These are phyloP conservation scores for Synergus itoensis DNA, from an alignment of 2,888 invertebrate genomes.

Conservation along the genomic window DNA sequence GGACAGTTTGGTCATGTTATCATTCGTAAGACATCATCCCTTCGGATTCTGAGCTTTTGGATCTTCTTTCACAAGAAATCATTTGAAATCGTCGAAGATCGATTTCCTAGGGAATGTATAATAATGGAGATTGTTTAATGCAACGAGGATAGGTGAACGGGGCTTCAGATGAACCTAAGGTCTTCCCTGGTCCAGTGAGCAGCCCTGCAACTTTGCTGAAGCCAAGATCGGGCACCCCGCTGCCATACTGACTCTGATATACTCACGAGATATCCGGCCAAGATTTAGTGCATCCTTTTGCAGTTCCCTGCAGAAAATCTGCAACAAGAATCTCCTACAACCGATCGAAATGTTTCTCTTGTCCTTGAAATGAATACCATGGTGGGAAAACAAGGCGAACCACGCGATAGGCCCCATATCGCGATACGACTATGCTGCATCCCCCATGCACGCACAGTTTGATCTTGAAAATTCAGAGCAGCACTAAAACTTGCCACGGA, in stretches of 20 bases:
- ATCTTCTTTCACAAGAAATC: neutral
- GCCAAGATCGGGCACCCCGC: constrained; percentile 72
- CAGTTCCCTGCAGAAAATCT: constrained; percentile 72
- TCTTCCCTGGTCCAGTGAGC: neutral
- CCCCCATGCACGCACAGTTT: constrained; percentile 48
- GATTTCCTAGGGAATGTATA: neutral
- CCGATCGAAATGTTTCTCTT: constrained; percentile 75
- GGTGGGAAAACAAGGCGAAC: constrained; percentile 69
- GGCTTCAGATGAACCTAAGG: neutral
- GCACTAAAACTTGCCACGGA: neutral
- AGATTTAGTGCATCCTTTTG: constrained; percentile 76
- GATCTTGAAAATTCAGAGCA: neutral
- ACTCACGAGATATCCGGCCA: constrained; percentile 74
- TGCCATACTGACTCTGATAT: constrained; percentile 77
- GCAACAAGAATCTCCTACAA: constrained; percentile 74
- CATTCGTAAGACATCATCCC: neutral
- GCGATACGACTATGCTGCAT: constrained; percentile 55
- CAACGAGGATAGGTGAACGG: neutral
- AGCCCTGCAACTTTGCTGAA: constrained; percentile 41
- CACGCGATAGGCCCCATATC: constrained; percentile 59
- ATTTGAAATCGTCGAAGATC: neutral
- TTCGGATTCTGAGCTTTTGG: neutral
- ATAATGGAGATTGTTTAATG: neutral
- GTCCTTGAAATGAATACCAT: constrained; percentile 75
- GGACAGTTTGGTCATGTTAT: neutral